Percentiles rank a stretch among this genome's conserved stretches.
Evolutionary conservation across 1,140 invertebrate genomes (phyloP).

Genomic region (Ylistrum balloti): DNA sequence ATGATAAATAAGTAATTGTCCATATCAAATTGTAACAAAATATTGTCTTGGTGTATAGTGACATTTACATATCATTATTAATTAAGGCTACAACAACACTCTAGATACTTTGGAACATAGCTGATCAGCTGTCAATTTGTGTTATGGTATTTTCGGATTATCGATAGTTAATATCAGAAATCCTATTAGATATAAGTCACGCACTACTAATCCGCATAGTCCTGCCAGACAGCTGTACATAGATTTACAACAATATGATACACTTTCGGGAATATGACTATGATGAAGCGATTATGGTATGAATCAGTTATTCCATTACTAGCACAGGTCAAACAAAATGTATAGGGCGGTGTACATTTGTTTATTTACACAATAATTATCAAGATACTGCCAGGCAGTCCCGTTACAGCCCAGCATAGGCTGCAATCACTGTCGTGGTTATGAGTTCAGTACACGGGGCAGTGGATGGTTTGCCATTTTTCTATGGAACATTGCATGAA

Average conservation of each 20-base stretch:
- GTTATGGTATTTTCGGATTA: not conserved
- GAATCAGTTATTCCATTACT: not conserved
- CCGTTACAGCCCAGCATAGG: not conserved
- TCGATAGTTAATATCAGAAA: too few relatives aligned
- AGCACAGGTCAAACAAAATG: not conserved
- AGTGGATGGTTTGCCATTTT: too few relatives aligned
- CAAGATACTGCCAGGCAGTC: not conserved
- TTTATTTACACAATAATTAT: not conserved
- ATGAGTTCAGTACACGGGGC: too few relatives aligned
- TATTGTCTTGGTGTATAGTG: not conserved
- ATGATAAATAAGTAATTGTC: not conserved
- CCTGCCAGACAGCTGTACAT: too few relatives aligned
- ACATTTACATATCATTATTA: not conserved
- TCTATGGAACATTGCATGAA: too few relatives aligned
- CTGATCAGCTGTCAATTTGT: not conserved
- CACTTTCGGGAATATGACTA: not conserved
- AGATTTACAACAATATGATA: too few relatives aligned
- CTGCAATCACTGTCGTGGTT: not conserved
- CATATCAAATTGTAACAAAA: not conserved
- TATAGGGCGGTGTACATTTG: not conserved
- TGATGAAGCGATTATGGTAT: not conserved
- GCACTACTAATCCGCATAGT: too few relatives aligned
- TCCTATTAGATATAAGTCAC: too few relatives aligned
- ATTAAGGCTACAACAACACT: not conserved
- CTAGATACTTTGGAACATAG: not conserved